Conservation (phyloP, 2,888 invertebrate species). For the Polydrusus pterygomalis region DNA sequence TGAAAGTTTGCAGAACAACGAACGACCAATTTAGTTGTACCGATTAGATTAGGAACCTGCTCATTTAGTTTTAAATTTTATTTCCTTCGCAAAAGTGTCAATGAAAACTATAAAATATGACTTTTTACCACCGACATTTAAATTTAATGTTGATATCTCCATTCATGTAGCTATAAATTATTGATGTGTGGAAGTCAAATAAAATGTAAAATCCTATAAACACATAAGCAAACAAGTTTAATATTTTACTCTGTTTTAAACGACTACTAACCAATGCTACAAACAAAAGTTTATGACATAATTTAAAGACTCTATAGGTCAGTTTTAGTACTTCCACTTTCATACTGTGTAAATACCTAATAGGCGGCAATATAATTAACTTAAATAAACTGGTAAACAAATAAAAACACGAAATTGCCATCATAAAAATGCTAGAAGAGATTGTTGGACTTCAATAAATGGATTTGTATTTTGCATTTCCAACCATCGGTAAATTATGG, state of each 20-base stretch:
- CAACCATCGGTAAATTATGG: too few species aligned
- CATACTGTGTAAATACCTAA: conserved; percentile 70
- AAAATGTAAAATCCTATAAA: conserved; percentile 64
- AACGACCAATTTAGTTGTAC: too few species aligned
- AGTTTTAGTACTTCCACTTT: conserved; percentile 71
- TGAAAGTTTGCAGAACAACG: too few species aligned
- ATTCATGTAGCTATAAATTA: conserved; percentile 47
- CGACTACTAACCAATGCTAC: conserved; percentile 69
- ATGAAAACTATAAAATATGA: conserved; percentile 5
- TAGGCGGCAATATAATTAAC: conserved; percentile 69
- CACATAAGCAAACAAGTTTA: conserved; percentile 66
- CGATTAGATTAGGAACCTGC: too few species aligned
- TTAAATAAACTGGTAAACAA: conserved; percentile 71
- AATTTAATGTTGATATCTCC: conserved; percentile 20
- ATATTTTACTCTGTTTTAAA: conserved; percentile 70
- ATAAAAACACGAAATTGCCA: conserved; percentile 68
- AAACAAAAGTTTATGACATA: conserved; percentile 70
- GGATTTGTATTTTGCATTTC: conserved; percentile 9
- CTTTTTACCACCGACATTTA: conserved; percentile 7
- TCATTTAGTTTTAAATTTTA: not conserved
- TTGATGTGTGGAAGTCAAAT: conserved; percentile 61
- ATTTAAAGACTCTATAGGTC: conserved; percentile 68
- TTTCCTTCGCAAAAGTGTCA: conserved; percentile 22
- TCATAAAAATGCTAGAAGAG: conserved; percentile 65
- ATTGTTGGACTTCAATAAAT: conserved; percentile 22